Evolutionary conservation across 2,888 invertebrate genomes (phyloP).

Genomic region (Melanostoma mellinum): DNA sequence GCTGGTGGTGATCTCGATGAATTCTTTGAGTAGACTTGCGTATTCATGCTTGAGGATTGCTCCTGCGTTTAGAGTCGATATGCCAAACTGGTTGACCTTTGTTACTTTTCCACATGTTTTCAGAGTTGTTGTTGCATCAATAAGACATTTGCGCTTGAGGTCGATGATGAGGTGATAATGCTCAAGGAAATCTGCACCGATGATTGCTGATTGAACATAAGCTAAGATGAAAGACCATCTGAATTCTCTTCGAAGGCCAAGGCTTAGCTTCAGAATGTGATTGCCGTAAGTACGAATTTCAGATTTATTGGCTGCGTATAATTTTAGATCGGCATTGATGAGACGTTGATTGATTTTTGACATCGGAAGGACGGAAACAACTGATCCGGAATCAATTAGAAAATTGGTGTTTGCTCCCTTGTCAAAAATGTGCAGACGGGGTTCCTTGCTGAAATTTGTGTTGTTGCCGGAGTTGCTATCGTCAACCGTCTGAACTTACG

Average conservation of each 20-base stretch:
- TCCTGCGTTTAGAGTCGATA: conserved; percentile 17
- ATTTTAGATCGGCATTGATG: conserved; percentile 29
- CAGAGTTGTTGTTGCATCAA: conserved; percentile 17
- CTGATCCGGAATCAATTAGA: conserved; percentile 71
- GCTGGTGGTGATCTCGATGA: background rate
- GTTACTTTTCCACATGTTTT: background rate
- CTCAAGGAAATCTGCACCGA: conserved; percentile 23
- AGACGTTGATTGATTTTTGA: conserved; percentile 42
- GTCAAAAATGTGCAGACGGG: conserved; percentile 24
- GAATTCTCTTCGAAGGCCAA: conserved; percentile 67
- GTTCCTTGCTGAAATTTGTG: background rate
- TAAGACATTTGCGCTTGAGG: conserved; percentile 13
- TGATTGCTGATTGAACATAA: conserved; percentile 26
- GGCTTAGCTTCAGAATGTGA: conserved; percentile 48
- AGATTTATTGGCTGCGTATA: conserved; percentile 69
- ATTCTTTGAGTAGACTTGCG: background rate
- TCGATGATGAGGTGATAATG: conserved; percentile 30
- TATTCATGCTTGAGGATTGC: background rate
- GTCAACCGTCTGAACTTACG: conserved; percentile 20
- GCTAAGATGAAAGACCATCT: conserved; percentile 67
- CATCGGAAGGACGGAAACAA: conserved; percentile 61
- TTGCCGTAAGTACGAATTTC: conserved; percentile 63
- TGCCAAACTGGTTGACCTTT: conserved; percentile 2
- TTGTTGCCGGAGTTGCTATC: conserved; percentile 10
- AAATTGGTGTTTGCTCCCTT: conserved; percentile 36